A percentile compares a stretch with the other conserved stretches of the same genome.
Conservation (phyloP, 92 coral and sea anemone genomes). For the Parazoanthus darwini region DNA sequence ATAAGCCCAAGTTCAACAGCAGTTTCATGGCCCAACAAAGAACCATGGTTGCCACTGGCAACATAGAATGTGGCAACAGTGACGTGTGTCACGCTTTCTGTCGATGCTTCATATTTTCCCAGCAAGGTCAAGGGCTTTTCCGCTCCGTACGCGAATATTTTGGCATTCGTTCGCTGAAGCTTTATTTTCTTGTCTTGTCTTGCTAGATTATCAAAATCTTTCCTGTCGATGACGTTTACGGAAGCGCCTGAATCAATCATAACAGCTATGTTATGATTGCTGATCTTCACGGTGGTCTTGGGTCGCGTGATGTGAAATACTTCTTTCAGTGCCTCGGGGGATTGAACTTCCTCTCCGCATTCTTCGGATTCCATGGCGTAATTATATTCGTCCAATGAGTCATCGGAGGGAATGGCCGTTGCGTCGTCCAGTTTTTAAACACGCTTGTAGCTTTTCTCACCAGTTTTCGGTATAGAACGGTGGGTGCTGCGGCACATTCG, state of each 20-base stretch:
- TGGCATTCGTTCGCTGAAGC: slow-evolving; percentile 28
- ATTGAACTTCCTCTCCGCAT: background rate
- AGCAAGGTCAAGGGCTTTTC: slow-evolving; percentile 28
- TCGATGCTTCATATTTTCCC: slow-evolving; percentile 30
- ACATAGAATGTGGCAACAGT: slow-evolving; percentile 37
- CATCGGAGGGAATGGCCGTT: background rate
- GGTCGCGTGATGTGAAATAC: too few relatives aligned
- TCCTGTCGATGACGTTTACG: too few relatives aligned
- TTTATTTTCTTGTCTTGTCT: background rate
- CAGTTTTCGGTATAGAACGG: background rate
- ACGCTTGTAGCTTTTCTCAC: background rate
- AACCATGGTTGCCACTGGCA: slow-evolving; percentile 36
- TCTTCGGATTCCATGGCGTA: slow-evolving; percentile 12
- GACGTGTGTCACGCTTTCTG: slow-evolving; percentile 6
- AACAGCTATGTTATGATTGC: too few relatives aligned
- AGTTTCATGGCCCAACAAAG: slow-evolving; percentile 40
- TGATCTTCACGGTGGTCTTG: background rate
- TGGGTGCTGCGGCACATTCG: background rate
- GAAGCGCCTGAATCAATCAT: too few relatives aligned
- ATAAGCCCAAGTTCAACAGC: slow-evolving; percentile 29
- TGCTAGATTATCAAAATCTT: too few relatives aligned
- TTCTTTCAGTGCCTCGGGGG: background rate
- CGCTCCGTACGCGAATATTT: slow-evolving; percentile 42
- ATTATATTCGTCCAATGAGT: background rate
- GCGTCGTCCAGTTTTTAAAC: background rate